Evolutionary conservation across 2,113 vertebrate species (phyloP).

Genomic region (Ctenodactylus gundi): DNA sequence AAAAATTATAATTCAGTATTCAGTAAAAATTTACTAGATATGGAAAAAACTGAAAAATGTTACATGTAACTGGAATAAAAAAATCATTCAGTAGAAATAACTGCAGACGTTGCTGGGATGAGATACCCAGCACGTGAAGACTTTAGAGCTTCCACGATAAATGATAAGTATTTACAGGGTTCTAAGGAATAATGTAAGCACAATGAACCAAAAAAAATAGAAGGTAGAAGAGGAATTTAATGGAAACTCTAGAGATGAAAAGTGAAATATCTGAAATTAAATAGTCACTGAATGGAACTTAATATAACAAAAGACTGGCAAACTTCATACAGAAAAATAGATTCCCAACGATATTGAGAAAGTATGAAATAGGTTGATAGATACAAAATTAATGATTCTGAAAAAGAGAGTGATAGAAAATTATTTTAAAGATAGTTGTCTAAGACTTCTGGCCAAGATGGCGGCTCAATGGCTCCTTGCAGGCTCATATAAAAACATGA

Average conservation of each 20-base stretch:
- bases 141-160: neutral
- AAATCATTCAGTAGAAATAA: slow-evolving; percentile 5
- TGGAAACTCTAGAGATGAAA: neutral
- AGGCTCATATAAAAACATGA: too few relatives aligned
- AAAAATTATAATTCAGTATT: neutral
- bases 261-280: neutral
- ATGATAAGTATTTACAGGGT: neutral
- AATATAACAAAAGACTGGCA: neutral
- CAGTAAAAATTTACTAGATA: neutral
- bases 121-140: neutral
- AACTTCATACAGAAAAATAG: neutral
- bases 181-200: neutral
- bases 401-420: neutral
- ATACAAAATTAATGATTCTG: neutral
- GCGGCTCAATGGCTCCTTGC: too few relatives aligned
- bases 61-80: neutral
- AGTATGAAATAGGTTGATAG: neutral
- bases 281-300: neutral
- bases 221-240: neutral
- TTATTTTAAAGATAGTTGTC: neutral
- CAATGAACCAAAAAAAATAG: neutral
- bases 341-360: neutral
- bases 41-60: slow-evolving; percentile 1
- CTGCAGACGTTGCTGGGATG: neutral
- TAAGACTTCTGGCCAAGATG: too few relatives aligned